A percentile compares a stretch with the other conserved stretches of the same genome.
These are phyloP conservation scores for Axinella damicornis DNA, from an alignment of 37 sponge, comb jelly and placozoan species.

Conservation along the genomic window DNA sequence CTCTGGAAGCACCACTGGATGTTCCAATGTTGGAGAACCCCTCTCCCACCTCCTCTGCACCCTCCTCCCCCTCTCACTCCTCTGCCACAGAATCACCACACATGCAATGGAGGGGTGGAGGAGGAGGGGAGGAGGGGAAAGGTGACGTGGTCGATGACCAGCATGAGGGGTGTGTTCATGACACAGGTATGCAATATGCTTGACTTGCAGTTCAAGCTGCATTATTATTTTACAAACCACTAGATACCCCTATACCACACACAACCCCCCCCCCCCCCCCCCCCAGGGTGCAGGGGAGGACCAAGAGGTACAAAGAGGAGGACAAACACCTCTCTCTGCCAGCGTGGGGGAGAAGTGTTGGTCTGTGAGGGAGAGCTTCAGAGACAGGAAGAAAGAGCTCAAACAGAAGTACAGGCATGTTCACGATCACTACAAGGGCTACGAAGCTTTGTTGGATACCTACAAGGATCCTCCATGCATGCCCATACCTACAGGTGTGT, in stretches of 20 bases:
- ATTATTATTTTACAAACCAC: too few species aligned
- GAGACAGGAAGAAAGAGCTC: not conserved
- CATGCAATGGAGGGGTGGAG: not conserved
- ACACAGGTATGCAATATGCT: conserved; percentile 79
- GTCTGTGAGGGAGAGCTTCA: conserved; percentile 42
- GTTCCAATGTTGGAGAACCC: not conserved
- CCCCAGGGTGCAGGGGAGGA: conserved; percentile 32
- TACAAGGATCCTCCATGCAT: conserved; percentile 12
- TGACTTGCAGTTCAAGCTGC: too few species aligned
- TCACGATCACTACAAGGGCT: conserved; percentile 63
- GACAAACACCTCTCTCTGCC: not conserved
- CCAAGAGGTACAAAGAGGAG: not conserved
- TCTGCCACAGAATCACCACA: not conserved
- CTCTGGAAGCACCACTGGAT: conserved; percentile 24
- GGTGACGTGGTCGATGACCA: not conserved
- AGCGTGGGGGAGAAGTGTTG: not conserved
- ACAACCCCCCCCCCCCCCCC: too few species aligned
- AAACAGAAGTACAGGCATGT: conserved; percentile 21
- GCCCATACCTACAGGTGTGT: conserved; percentile 17
- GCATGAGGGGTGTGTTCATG: conserved; percentile 63
- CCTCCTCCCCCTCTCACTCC: conserved; percentile 4
- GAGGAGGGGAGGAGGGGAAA: not conserved
- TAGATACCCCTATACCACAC: too few species aligned
- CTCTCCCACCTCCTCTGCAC: not conserved
- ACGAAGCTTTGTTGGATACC: conserved; percentile 67